Base-by-base conservation (phyloP, 2,797 vertebrate genomes). In the Podarcis siculus region DNA sequence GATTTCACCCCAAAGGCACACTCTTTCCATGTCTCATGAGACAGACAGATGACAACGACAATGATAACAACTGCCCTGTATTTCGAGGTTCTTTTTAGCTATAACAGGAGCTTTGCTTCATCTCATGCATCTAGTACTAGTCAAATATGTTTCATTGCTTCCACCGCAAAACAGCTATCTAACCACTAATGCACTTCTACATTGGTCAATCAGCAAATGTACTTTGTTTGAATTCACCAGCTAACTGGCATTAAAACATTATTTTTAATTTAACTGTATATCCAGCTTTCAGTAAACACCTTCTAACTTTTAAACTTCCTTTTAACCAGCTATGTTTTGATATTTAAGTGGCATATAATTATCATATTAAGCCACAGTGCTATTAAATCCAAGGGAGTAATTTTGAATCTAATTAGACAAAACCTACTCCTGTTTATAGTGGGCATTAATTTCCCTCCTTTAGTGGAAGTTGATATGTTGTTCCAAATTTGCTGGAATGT, bases 281-380 rank as follows among this genome's bases (percentile, higher is more conserved):
- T 32, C 91, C 49, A 71, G 66, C 77, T 4, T 86, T 55, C 72
- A 84, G 55, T 85, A 85, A 89, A 89, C 89, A 19, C 73, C 82
- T 90, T 91, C 80, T 45, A 88, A 72, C n/a, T 87, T n/a, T 90
- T 84, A 75, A 86, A 83, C 64, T 82, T 88, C 39, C 86, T 86
- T 66, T 58, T 27, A 73, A 71, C 49, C 81, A 86, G 37, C 78
- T 87, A 75, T 27, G 45, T 90, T 93, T 87, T 89, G 81, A 87
- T 93, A 91, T 93, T 79, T 86, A 91, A 88, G 58, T 94, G 83
- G 75, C 87, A n/a, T 89, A 66, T 91, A 45, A 82, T 93, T 94
- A 94, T 85, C 66, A 80, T 89, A 82, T 13, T 86, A 71, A 91
- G 91, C 91, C 93, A 66, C 85, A 78, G 71, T 86, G 21, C 67